Evolutionary conservation across 2,888 invertebrate genomes (phyloP).

Genomic region (Plusia festucae): DNA sequence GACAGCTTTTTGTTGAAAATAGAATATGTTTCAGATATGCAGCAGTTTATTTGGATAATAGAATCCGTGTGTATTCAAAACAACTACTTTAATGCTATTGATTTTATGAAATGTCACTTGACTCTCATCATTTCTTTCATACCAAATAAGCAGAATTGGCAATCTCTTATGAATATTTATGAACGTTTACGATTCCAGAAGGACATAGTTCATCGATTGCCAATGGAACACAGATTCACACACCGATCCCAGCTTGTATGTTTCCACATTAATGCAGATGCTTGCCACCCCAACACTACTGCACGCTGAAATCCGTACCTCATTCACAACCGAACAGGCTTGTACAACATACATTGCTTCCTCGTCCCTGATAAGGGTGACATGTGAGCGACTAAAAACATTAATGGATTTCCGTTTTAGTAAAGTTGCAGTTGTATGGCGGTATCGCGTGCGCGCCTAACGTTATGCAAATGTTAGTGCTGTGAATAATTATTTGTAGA

Average conservation of each 20-base stretch:
- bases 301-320: conserved; percentile 41
- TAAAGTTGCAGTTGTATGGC: conserved; percentile 57
- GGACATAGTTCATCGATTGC: conserved; percentile 52
- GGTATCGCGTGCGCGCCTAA: conserved; percentile 68
- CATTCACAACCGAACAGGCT: conserved; percentile 51
- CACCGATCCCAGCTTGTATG: conserved; percentile 42
- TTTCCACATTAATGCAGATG: conserved; percentile 58
- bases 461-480: conserved; percentile 76
- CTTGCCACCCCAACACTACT: conserved; percentile 38
- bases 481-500: conserved; percentile 76
- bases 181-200: conserved; percentile 21
- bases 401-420: conserved; percentile 77
- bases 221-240: conserved; percentile 42
- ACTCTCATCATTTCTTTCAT: conserved; percentile 30
- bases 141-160: conserved; percentile 2
- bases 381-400: conserved; percentile 72
- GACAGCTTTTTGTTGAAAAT: no score
- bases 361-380: conserved; percentile 63
- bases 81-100: not conserved
- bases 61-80: no score
- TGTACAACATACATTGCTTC: conserved; percentile 74
- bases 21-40: no score
- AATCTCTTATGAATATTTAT: conserved; percentile 48
- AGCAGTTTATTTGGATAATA: no score
- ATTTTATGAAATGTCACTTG: not conserved